Base-by-base conservation (phyloP, 2,888 invertebrate genomes). In the Cataglyphis albicans region DNA sequence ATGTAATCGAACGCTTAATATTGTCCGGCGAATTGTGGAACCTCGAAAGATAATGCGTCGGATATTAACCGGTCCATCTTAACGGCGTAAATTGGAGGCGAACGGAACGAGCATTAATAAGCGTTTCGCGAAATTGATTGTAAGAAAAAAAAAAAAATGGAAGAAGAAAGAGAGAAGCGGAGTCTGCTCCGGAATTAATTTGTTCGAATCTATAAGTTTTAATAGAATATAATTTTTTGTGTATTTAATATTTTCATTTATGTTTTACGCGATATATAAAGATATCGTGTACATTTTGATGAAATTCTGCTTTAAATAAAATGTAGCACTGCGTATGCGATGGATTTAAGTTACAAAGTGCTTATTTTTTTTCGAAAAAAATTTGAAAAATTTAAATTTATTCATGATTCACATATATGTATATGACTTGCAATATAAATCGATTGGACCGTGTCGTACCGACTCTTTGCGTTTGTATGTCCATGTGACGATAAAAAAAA, bases 1-100 rank as follows among this genome's bases (percentile, higher is more conserved):
- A 59, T 67, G 74, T 81, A 81, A 84, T 85, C 73, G 84, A 59
- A 76, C 73, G 72, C 52, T 84, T 76, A 84, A 85, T 85, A 75
- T 75, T 72, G 48, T 61, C 67, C 70, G 75, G 41, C 70, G 12
- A 21, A 68, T 78, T 68, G 32, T 70, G 59, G 35, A 70, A 70
- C 15, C 35, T 59, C 70, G 70, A 35, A 57, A 35, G 44, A 78
- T 78, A 48, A 78, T 78, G 70, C 68, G 12, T 48, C 38, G 44
- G 18, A 25, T 78, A 70, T 70, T 78, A 78, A 70, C 59, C 41
- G 21, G 15, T 12, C 70, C 44, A 70, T 78, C 78, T 78, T 78
- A 78, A 70, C 44, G 57, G 21, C 29, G 44, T 61, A 59, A 57
- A 78, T 78, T 70, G 38, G 29, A 3, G 41, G 25, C 10, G 44